These are phyloP conservation scores for Keiferia lycopersicella DNA, from an alignment of 2,888 invertebrate species.

Conservation along the genomic window DNA sequence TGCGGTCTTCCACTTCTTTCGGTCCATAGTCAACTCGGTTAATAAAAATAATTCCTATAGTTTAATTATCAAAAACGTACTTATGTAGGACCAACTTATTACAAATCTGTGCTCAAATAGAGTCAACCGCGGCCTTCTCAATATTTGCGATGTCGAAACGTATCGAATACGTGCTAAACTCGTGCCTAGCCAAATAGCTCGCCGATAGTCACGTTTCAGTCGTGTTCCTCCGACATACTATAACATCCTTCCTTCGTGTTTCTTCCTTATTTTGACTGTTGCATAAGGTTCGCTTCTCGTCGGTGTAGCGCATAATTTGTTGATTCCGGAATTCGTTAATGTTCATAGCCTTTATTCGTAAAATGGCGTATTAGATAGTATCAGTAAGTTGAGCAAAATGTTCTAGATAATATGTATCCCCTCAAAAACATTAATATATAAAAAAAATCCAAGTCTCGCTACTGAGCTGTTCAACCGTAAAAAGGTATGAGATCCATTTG, in stretches of 20 bases:
- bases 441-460: too few species aligned
- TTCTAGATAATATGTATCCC: too few species aligned
- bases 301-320: background rate
- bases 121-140: conserved; percentile 1
- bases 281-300: conserved; percentile 3
- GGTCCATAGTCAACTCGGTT: too few species aligned
- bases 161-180: conserved; percentile 6
- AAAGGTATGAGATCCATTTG: too few species aligned
- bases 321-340: background rate
- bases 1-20: too few species aligned
- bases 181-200: conserved; percentile 7
- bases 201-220: conserved; percentile 2
- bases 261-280: conserved; percentile 15
- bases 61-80: background rate
- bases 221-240: conserved; percentile 16
- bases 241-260: conserved; percentile 12
- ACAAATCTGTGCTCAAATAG: background rate
- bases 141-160: background rate
- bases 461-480: too few species aligned
- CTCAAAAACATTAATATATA: too few species aligned
- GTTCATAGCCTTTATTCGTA: background rate
- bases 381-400: too few species aligned
- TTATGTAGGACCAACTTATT: background rate
- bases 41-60: too few species aligned
- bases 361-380: too few species aligned